Evolutionary conservation across 2,888 invertebrate species (phyloP).

Genomic region (Aphidius colemani): DNA sequence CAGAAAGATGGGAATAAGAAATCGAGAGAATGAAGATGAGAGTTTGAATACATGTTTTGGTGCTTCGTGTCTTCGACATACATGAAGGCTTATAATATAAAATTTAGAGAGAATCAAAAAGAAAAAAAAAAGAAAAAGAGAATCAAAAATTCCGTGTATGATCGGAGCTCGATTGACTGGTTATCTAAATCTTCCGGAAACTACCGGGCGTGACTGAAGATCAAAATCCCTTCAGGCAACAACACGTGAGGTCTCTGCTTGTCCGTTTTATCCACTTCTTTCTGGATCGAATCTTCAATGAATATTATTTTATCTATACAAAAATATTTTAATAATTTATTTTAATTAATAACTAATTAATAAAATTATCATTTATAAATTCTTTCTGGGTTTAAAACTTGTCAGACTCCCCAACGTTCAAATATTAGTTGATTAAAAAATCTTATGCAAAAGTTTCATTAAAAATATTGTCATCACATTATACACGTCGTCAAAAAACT

Average conservation of each 20-base stretch:
- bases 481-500: no score
- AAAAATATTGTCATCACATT: no score
- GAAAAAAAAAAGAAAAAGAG: conserved; percentile 1
- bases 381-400: no score
- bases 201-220: conserved; percentile 51
- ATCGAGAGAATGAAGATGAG: neutral
- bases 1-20: neutral
- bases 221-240: conserved; percentile 46
- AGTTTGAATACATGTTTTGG: neutral
- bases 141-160: conserved; percentile 7
- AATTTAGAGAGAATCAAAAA: conserved; percentile 3
- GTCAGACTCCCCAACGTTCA: no score
- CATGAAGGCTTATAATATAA: conserved; percentile 6
- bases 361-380: no score
- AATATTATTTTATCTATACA: no score
- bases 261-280: neutral
- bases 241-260: conserved; percentile 50
- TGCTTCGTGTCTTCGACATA: neutral
- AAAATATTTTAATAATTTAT: no score
- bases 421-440: no score
- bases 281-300: no score
- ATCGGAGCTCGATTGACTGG: conserved; percentile 20
- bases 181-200: conserved; percentile 53
- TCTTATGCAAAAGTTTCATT: no score
- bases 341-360: no score